Evolutionary conservation across 2,113 vertebrate genomes (phyloP).

Genomic region (Oriolus oriolus): DNA sequence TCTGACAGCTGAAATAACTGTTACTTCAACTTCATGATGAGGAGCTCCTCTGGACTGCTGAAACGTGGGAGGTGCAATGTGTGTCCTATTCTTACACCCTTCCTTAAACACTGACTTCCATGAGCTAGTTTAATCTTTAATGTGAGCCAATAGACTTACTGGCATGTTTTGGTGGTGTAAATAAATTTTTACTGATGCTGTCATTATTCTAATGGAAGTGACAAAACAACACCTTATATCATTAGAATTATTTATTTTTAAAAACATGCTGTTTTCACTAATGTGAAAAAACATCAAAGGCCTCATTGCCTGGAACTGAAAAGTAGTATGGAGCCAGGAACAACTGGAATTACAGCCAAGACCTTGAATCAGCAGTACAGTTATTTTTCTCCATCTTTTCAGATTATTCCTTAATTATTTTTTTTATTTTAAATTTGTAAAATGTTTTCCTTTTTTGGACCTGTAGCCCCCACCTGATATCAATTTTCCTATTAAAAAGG

Average conservation of each 20-base stretch:
- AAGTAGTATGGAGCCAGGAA: background rate
- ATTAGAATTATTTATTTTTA: background rate
- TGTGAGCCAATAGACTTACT: background rate
- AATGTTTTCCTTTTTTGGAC: background rate
- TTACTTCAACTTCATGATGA: background rate
- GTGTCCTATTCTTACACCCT: background rate
- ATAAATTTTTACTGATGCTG: background rate
- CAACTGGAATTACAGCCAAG: background rate
- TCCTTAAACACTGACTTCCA: background rate
- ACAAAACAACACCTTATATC: background rate
- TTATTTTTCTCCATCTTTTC: background rate
- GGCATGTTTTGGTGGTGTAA: background rate
- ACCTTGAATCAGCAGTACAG: background rate
- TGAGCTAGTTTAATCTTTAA: background rate
- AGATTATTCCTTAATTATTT: background rate
- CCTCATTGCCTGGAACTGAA: background rate
- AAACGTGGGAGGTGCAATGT: background rate
- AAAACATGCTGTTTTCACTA: background rate
- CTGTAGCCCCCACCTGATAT: background rate
- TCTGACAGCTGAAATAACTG: background rate
- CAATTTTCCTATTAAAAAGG: background rate
- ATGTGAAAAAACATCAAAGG: background rate
- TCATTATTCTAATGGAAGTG: background rate
- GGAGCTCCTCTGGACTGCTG: background rate
- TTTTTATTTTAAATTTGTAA: background rate